Conservation (phyloP, 2,888 invertebrate genomes). For the Amorpha juglandis region DNA sequence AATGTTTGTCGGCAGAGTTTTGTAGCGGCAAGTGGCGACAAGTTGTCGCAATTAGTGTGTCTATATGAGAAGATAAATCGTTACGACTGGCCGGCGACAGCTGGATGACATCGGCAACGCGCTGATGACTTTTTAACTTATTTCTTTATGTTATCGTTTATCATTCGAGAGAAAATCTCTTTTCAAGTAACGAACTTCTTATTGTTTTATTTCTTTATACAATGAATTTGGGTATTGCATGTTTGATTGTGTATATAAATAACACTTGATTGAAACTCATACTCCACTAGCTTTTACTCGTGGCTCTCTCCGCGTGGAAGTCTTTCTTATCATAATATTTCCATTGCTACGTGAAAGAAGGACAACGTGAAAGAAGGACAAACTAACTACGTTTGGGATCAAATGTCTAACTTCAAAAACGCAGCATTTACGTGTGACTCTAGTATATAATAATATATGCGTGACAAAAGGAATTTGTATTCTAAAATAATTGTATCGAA, state of each 20-base stretch:
- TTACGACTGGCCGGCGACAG: constrained; percentile 42
- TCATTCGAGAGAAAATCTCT: constrained; percentile 38
- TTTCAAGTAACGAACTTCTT: constrained; percentile 5
- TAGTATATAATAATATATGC: too few species aligned
- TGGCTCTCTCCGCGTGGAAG: too few species aligned
- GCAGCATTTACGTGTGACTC: too few species aligned
- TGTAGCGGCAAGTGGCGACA: constrained; percentile 46
- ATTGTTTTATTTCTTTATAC: constrained; percentile 19
- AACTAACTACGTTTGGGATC: too few species aligned
- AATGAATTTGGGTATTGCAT: neutral
- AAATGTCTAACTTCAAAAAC: too few species aligned
- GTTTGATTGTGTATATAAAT: too few species aligned
- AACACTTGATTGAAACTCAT: too few species aligned
- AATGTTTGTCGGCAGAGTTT: constrained; percentile 24
- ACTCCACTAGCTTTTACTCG: too few species aligned
- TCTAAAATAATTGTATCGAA: constrained; percentile 42
- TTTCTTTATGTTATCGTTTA: constrained; percentile 51
- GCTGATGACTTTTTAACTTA: constrained; percentile 52
- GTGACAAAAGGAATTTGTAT: too few species aligned
- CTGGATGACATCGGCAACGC: constrained; percentile 46
- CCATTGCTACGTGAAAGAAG: too few species aligned
- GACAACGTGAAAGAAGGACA: too few species aligned
- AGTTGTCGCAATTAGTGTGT: constrained; percentile 58
- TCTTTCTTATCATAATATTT: too few species aligned
- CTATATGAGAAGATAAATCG: constrained; percentile 53